Evolutionary conservation across 2,797 vertebrate species (phyloP).

Genomic region (Alectoris magna): DNA sequence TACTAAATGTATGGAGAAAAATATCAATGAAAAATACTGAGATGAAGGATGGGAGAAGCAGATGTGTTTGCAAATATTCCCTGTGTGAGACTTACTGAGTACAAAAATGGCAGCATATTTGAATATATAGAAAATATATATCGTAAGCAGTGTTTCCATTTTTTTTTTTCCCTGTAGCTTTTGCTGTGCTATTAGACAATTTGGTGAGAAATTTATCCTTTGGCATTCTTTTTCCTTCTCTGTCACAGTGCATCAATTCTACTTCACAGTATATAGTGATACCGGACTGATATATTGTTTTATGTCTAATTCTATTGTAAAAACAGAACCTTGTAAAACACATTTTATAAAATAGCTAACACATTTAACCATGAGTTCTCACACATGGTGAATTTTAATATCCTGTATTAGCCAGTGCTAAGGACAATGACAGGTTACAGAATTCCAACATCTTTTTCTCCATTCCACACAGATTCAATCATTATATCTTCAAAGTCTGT

Average conservation of each 20-base stretch:
- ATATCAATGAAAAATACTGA: slow-evolving; percentile 22
- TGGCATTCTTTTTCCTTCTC: slow-evolving; percentile 20
- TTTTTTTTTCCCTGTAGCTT: neutral
- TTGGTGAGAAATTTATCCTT: slow-evolving; percentile 33
- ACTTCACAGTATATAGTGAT: neutral
- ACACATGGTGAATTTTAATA: slow-evolving; percentile 3
- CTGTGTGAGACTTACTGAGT: neutral
- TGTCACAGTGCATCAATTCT: slow-evolving; percentile 43
- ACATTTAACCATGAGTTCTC: neutral
- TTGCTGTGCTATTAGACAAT: slow-evolving; percentile 11
- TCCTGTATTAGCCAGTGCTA: neutral
- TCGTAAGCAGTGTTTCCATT: neutral
- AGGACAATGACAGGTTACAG: neutral
- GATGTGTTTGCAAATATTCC: slow-evolving; percentile 51
- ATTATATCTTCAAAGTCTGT: slow-evolving; percentile 35
- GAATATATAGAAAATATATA: slow-evolving; percentile 43
- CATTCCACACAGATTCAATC: slow-evolving; percentile 19
- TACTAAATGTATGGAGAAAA: slow-evolving; percentile 33
- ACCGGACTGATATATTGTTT: neutral
- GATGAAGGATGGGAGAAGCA: slow-evolving; percentile 27
- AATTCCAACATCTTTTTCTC: neutral
- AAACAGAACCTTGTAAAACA: neutral
- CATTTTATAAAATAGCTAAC: neutral
- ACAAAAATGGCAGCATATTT: slow-evolving; percentile 16
- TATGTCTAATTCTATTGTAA: neutral